A percentile compares a stretch with the other conserved stretches of the same genome.
These are phyloP conservation scores for Manacus vitellinus DNA, from an alignment of 2,113 vertebrate genomes.

Conservation along the genomic window DNA sequence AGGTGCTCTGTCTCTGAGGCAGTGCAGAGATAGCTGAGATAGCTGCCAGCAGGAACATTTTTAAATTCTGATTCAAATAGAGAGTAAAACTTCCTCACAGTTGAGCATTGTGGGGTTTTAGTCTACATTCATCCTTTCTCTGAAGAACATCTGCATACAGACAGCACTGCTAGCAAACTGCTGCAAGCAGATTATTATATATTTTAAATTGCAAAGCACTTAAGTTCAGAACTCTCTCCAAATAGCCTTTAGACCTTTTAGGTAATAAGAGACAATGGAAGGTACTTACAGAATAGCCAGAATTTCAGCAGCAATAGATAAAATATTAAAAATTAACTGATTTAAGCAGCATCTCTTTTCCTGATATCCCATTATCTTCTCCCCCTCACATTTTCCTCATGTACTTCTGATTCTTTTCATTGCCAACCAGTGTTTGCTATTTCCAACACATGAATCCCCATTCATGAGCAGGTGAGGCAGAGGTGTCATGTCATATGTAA, in stretches of 20 bases:
- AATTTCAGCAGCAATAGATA: neutral
- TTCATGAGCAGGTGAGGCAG: neutral
- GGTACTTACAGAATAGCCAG: neutral
- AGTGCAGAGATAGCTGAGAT: neutral
- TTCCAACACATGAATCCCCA: neutral
- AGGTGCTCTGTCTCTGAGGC: neutral
- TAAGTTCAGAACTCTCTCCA: neutral
- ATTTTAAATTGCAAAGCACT: neutral
- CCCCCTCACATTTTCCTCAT: neutral
- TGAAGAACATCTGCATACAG: neutral
- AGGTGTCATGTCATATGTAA: accelerated
- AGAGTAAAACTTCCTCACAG: neutral
- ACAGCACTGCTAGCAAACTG: neutral
- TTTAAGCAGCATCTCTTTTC: neutral
- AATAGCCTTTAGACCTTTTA: neutral
- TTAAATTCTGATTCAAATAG: neutral
- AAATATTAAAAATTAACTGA: neutral
- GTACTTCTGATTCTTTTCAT: neutral
- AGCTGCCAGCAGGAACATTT: neutral
- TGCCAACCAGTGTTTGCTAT: neutral
- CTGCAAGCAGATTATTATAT: neutral
- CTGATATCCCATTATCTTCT: neutral
- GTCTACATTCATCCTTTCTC: neutral
- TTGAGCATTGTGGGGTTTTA: neutral
- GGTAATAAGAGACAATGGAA: neutral